Evolutionary conservation across 2,888 invertebrate genomes (phyloP).

Genomic region (Cheilosia scutellata): DNA sequence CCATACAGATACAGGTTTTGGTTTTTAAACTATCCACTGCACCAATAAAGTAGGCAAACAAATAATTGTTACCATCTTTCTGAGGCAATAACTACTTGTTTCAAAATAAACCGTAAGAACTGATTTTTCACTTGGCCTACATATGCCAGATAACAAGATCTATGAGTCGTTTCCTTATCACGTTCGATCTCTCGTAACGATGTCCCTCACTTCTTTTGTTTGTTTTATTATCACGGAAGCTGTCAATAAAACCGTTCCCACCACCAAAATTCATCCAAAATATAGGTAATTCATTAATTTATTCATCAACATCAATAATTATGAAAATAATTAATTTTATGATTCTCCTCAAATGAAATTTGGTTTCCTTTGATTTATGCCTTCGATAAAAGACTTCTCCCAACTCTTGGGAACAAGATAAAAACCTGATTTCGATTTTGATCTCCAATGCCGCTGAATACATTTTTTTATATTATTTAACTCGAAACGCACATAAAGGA

Average conservation of each 20-base stretch:
- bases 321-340: constrained; percentile 69
- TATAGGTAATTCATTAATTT: constrained; percentile 24
- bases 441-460: constrained; percentile 20
- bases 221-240: constrained; percentile 42
- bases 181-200: constrained; percentile 16
- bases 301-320: constrained; percentile 56
- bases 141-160: too few species aligned
- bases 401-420: constrained; percentile 3
- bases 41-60: too few species aligned
- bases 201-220: not conserved
- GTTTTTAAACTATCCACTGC: too few species aligned
- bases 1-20: too few species aligned
- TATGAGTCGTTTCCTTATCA: not conserved
- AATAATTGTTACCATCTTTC: too few species aligned
- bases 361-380: constrained; percentile 57
- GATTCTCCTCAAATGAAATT: constrained; percentile 38
- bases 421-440: constrained; percentile 7
- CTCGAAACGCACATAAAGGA: constrained; percentile 32
- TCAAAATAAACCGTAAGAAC: too few species aligned
- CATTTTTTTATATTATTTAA: constrained; percentile 20
- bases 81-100: too few species aligned
- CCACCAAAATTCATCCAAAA: not conserved
- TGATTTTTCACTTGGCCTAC: too few species aligned
- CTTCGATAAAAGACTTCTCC: constrained; percentile 52
- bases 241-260: constrained; percentile 34